Evolutionary conservation across 2,113 vertebrate genomes (phyloP).

Genomic region (Apodemus speciosus): DNA sequence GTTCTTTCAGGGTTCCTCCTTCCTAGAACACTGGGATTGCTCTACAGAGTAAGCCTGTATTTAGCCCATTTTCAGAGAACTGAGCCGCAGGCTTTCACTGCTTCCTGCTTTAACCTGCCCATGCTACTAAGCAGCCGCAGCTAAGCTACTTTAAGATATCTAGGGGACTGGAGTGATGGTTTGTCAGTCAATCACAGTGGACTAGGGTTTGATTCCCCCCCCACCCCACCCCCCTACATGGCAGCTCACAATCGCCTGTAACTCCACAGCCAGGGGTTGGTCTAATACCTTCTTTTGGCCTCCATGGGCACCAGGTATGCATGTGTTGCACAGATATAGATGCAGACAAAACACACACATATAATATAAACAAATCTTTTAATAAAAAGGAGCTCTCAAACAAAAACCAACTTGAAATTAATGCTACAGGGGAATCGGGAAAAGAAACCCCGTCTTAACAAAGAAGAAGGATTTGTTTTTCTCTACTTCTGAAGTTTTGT

Average conservation of each 20-base stretch:
- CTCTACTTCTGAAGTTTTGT: not conserved
- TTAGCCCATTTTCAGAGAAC: slow-evolving; percentile 38
- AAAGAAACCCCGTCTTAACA: not conserved
- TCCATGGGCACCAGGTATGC: not conserved
- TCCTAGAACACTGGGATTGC: not conserved
- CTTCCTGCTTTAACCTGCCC: slow-evolving; percentile 58
- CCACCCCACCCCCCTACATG: not conserved
- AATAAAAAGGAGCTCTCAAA: not conserved
- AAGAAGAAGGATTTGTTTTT: not conserved
- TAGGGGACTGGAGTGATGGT: not conserved
- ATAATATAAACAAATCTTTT: not conserved
- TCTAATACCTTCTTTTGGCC: not conserved
- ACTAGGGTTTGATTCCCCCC: not conserved
- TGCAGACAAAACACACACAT: not conserved
- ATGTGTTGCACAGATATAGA: not conserved
- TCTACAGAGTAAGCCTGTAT: not conserved
- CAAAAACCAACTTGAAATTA: slow-evolving; percentile 17
- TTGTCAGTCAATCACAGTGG: not conserved
- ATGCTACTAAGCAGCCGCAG: not conserved
- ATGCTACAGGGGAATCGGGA: not conserved
- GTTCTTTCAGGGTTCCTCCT: slow-evolving; percentile 25
- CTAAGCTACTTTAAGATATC: too few species aligned
- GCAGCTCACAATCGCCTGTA: not conserved
- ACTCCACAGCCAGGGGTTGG: not conserved
- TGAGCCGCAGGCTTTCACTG: not conserved